These are phyloP conservation scores for Eueides isabella DNA, from an alignment of 1,140 invertebrate species.

Conservation along the genomic window DNA sequence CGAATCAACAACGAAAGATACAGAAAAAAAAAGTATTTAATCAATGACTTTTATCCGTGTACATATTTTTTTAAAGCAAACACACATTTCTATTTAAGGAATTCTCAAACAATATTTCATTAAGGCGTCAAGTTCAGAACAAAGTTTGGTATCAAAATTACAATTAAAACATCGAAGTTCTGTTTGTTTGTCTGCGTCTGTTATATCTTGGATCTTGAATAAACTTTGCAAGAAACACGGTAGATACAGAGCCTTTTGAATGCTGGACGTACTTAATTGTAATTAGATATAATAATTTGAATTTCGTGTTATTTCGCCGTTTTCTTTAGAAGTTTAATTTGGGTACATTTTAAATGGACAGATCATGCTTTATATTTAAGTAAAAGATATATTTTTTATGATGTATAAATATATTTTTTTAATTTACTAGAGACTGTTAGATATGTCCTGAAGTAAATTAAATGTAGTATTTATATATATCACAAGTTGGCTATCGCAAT, in stretches of 20 bases:
- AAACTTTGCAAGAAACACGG: slow-evolving; percentile 40
- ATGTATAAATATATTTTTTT: no score
- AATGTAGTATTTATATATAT: no score
- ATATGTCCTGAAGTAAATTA: no score
- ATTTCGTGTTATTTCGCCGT: neutral
- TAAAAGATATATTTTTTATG: no score
- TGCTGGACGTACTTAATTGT: neutral
- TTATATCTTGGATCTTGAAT: slow-evolving; percentile 40
- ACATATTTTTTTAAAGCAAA: neutral
- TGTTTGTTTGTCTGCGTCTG: slow-evolving; percentile 30
- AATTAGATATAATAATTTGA: neutral
- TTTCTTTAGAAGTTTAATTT: neutral
- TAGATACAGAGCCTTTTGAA: neutral
- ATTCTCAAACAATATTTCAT: slow-evolving; percentile 46
- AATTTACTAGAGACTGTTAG: no score
- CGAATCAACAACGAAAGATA: no score
- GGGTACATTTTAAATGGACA: neutral
- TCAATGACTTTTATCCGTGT: neutral
- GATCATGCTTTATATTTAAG: no score
- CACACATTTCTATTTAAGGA: slow-evolving; percentile 27
- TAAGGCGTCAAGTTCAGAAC: slow-evolving; percentile 41
- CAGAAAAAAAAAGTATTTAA: neutral
- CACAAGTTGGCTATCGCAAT: no score
- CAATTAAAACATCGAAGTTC: slow-evolving; percentile 54
- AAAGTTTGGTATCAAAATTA: slow-evolving; percentile 43